Conservation (phyloP, 2,113 vertebrate genomes). For the Atractosteus spatula region DNA sequence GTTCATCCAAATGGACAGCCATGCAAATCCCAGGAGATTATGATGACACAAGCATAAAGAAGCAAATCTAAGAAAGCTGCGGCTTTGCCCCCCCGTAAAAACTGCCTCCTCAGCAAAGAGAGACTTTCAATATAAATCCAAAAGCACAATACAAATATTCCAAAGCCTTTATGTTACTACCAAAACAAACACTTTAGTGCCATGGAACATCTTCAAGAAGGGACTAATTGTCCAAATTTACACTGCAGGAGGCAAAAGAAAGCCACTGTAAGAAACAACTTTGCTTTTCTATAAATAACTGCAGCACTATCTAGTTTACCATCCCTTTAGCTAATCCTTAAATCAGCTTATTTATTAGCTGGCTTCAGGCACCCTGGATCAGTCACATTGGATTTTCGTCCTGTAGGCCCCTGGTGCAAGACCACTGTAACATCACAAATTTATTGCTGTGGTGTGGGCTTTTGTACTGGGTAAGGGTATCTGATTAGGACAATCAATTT, state of each 20-base stretch:
- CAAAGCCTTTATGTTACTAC: neutral
- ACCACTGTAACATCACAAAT: neutral
- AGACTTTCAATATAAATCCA: neutral
- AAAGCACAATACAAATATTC: neutral
- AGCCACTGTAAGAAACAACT: neutral
- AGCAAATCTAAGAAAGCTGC: constrained; percentile 52
- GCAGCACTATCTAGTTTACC: constrained; percentile 24
- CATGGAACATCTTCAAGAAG: neutral
- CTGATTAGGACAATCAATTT: no score
- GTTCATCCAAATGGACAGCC: constrained; percentile 2
- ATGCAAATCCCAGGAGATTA: constrained; percentile 45
- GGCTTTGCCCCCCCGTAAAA: constrained; percentile 25
- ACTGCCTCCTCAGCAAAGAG: constrained; percentile 26
- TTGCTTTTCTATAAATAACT: constrained; percentile 3
- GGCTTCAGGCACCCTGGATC: constrained; percentile 28
- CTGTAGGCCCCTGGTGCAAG: neutral
- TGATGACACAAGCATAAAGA: constrained; percentile 40
- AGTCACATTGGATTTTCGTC: constrained; percentile 15
- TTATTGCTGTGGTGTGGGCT: neutral
- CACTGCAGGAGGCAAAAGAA: neutral
- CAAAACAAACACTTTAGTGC: neutral
- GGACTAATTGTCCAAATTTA: neutral
- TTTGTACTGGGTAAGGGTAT: neutral
- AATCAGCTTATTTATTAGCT: constrained; percentile 59
- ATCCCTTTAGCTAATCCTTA: constrained; percentile 51